phyloP scores from a whole-genome alignment of 2,113 vertebrate genomes.

The Callipepla squamata region DNA sequence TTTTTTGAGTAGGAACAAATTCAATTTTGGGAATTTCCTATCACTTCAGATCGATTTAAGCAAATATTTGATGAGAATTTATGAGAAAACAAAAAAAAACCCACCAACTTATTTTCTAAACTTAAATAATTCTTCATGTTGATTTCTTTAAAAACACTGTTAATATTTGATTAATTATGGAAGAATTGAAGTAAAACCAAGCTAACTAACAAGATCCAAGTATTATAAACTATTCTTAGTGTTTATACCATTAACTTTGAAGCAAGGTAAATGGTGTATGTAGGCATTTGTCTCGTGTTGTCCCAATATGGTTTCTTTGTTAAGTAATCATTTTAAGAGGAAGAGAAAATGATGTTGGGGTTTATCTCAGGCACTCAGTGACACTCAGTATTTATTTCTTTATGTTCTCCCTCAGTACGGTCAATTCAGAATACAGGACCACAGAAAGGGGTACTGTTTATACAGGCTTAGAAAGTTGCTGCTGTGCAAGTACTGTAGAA shows the following conservation, averaged over 20 bases:
- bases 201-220: neutral
- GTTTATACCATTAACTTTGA: neutral
- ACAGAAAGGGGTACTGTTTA: neutral
- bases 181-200: neutral
- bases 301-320: neutral
- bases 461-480: neutral
- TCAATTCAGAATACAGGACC: neutral
- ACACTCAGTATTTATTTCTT: neutral
- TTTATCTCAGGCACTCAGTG: neutral
- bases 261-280: neutral
- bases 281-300: neutral
- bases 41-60: neutral
- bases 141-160: neutral
- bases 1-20: neutral
- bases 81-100: neutral
- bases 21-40: neutral
- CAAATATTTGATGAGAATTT: neutral
- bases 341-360: neutral
- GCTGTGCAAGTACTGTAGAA: neutral
- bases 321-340: neutral
- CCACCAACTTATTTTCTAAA: neutral
- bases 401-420: rapidly evolving
- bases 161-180: neutral
- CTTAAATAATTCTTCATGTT: rapidly evolving
- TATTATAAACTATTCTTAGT: neutral